phyloP scores from a whole-genome alignment of 2,888 invertebrate genomes.

The Azorinus chamasolen region DNA sequence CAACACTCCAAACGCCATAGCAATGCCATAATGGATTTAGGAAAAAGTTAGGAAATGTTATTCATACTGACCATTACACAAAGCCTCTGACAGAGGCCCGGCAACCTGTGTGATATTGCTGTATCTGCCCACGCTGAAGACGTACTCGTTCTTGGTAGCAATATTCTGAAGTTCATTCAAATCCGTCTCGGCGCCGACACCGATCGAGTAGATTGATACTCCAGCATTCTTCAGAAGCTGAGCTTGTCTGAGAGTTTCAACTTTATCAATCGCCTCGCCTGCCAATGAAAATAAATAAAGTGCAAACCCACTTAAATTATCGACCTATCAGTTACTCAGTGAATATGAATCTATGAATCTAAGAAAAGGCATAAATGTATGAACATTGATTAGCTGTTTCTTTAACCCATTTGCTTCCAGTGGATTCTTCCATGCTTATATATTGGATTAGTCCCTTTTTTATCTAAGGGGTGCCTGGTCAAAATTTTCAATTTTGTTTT shows the following conservation, averaged over 20 bases:
- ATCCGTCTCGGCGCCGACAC: slow-evolving; percentile 16
- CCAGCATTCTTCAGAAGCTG: slow-evolving; percentile 16
- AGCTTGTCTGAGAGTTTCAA: slow-evolving; percentile 10
- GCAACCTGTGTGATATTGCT: slow-evolving; percentile 6
- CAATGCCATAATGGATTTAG: too few relatives aligned
- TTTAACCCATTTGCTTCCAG: too few relatives aligned
- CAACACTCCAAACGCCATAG: too few relatives aligned
- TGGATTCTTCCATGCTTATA: too few relatives aligned
- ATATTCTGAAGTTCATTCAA: slow-evolving; percentile 13
- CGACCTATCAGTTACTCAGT: background rate
- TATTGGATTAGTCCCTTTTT: too few relatives aligned
- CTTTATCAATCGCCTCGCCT: slow-evolving; percentile 12
- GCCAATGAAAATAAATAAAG: background rate
- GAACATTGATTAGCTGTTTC: too few relatives aligned
- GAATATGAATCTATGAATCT: too few relatives aligned
- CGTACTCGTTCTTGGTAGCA: slow-evolving; percentile 14
- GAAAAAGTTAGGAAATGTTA: too few relatives aligned
- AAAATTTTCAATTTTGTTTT: too few relatives aligned
- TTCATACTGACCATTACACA: slow-evolving; percentile 11
- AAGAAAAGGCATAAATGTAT: too few relatives aligned
- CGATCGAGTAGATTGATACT: slow-evolving; percentile 36
- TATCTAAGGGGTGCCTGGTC: too few relatives aligned
- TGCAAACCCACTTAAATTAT: background rate
- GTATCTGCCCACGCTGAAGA: slow-evolving; percentile 37
- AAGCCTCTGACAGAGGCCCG: slow-evolving; percentile 18